phyloP scores from a whole-genome alignment of 2,113 vertebrate genomes.

The Tinamus guttatus region DNA sequence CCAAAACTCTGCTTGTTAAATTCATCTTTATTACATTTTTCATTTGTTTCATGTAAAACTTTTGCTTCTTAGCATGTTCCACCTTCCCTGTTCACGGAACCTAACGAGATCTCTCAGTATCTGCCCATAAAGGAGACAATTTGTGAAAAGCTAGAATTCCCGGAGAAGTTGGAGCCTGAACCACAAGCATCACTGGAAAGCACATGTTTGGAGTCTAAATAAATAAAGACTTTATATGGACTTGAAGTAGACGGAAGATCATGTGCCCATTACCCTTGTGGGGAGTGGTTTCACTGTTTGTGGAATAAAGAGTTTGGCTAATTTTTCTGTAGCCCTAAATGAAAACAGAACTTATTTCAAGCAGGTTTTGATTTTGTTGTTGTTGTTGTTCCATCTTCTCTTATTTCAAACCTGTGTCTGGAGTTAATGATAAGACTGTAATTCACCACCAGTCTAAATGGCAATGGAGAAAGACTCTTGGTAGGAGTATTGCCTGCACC shows the following conservation, averaged over 20 bases:
- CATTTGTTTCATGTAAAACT: neutral
- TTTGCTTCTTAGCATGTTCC: constrained; percentile 84
- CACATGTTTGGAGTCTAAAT: constrained; percentile 58
- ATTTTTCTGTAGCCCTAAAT: constrained; percentile 76
- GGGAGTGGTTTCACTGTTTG: constrained; percentile 32
- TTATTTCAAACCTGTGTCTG: constrained; percentile 34
- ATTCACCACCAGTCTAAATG: too few species aligned
- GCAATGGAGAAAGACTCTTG: neutral
- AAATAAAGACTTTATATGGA: constrained; percentile 34
- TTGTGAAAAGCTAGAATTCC: constrained; percentile 91
- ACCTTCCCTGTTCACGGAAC: constrained; percentile 90
- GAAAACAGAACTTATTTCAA: constrained; percentile 54
- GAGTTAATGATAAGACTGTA: constrained; percentile 20
- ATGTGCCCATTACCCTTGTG: constrained; percentile 11
- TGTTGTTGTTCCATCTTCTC: neutral
- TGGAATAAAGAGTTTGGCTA: constrained; percentile 70
- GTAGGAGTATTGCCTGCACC: neutral
- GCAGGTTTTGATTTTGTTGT: constrained; percentile 48
- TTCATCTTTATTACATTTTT: neutral
- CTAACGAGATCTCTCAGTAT: constrained; percentile 94
- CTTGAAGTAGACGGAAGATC: constrained; percentile 39
- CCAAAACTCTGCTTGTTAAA: neutral
- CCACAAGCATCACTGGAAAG: constrained; percentile 46
- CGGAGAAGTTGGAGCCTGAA: constrained; percentile 69
- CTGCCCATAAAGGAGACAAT: constrained; percentile 88